Evolutionary conservation across 2,113 vertebrate genomes (phyloP).

Genomic region (Pangasianodon gigas): DNA sequence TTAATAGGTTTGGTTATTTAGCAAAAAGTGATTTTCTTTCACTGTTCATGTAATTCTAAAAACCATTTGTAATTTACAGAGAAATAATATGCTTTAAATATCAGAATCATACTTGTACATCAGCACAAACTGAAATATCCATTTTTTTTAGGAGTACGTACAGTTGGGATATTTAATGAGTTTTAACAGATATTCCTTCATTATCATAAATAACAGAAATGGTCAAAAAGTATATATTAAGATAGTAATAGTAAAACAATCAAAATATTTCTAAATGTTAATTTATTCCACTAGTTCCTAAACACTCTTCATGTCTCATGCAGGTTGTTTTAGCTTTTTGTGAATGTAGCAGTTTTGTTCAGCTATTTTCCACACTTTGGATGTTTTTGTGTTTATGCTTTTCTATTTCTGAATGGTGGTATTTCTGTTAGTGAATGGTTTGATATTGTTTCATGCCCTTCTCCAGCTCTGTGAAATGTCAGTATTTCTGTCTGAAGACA

Average conservation of each 20-base stretch:
- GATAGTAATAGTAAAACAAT: not conserved
- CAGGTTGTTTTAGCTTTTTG: not conserved
- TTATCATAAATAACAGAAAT: not conserved
- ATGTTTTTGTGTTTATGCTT: not conserved
- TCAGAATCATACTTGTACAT: not conserved
- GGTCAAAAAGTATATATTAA: not conserved
- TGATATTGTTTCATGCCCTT: not conserved
- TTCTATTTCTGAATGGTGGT: not conserved
- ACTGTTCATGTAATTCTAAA: not conserved
- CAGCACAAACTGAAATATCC: not conserved
- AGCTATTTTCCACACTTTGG: not conserved
- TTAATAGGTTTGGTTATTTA: not conserved
- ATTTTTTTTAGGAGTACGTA: not conserved
- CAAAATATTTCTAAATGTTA: not conserved
- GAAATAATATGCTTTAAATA: not conserved
- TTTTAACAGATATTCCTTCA: not conserved
- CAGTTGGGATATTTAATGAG: not conserved
- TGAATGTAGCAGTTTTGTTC: not conserved
- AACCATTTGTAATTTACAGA: not conserved
- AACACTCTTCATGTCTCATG: not conserved
- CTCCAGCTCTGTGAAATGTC: not conserved
- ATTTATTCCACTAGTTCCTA: not conserved
- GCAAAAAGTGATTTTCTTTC: not conserved
- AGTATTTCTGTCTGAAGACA: not conserved
- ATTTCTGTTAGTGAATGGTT: not conserved